These are phyloP conservation scores for Meta bourneti DNA, from an alignment of 2,888 invertebrate genomes.

Conservation along the genomic window DNA sequence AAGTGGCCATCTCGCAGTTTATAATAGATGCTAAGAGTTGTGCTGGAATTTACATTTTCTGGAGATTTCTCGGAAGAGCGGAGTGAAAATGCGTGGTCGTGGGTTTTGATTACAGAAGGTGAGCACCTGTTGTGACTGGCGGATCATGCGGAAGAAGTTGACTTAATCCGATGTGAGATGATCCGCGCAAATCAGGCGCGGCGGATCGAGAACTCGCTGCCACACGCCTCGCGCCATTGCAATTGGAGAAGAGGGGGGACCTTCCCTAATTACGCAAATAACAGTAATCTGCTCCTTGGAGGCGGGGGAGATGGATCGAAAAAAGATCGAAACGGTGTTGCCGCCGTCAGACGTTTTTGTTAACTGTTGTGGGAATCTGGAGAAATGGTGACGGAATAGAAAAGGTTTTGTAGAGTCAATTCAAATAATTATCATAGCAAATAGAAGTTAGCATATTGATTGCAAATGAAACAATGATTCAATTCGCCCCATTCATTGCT, in stretches of 20 bases:
- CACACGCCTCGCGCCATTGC: constrained; percentile 25
- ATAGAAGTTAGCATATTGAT: too few relatives aligned
- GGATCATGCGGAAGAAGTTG: constrained; percentile 59
- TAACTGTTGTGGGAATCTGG: too few relatives aligned
- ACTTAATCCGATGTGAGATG: constrained; percentile 66
- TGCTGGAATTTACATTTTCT: not conserved
- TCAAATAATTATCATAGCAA: too few relatives aligned
- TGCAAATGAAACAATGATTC: too few relatives aligned
- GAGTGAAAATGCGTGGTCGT: not conserved
- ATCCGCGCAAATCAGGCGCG: constrained; percentile 62
- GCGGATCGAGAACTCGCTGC: constrained; percentile 32
- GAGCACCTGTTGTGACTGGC: constrained; percentile 48
- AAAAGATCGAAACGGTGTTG: too few relatives aligned
- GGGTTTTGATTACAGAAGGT: constrained; percentile 22
- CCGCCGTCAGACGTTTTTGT: too few relatives aligned
- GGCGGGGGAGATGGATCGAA: not conserved
- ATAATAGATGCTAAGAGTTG: too few relatives aligned
- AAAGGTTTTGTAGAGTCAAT: too few relatives aligned
- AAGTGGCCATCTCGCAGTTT: too few relatives aligned
- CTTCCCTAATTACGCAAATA: constrained; percentile 23
- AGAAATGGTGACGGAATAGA: too few relatives aligned
- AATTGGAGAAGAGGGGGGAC: constrained; percentile 3
- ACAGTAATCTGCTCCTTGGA: not conserved
- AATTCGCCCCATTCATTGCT: too few relatives aligned
- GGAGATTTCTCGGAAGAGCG: not conserved